These are phyloP conservation scores for Passerina amoena DNA, from an alignment of 2,113 vertebrate species.

Conservation along the genomic window DNA sequence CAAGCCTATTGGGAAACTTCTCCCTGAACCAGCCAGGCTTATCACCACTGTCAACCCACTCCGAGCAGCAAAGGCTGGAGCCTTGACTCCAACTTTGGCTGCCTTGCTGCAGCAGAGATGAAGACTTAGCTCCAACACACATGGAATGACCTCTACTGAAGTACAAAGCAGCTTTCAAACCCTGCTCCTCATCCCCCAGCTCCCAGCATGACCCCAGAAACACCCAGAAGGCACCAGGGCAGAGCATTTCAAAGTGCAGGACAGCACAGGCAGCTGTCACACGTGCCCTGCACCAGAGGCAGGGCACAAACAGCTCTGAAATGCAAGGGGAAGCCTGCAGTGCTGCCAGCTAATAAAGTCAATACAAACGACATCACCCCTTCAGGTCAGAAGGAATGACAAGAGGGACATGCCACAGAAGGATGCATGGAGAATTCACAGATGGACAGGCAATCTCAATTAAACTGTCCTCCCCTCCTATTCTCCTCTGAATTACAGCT, in stretches of 20 bases:
- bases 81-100: neutral
- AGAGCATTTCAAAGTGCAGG: neutral
- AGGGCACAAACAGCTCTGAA: neutral
- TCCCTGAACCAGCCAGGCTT: neutral
- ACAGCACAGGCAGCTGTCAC: neutral
- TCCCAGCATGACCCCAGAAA: neutral
- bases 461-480: slow-evolving; percentile 43
- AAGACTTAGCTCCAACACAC: neutral
- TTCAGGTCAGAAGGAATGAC: slow-evolving; percentile 35
- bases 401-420: neutral
- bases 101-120: neutral
- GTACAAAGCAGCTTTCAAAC: neutral
- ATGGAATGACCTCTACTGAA: neutral
- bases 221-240: neutral
- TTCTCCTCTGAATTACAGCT: slow-evolving; percentile 53
- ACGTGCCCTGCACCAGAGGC: neutral
- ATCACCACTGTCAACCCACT: neutral
- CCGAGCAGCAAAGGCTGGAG: neutral
- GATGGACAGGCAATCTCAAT: slow-evolving; percentile 48
- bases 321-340: neutral
- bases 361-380: slow-evolving; percentile 3
- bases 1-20: neutral
- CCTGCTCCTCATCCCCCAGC: neutral
- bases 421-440: slow-evolving; percentile 37
- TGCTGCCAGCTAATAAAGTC: slow-evolving; percentile 23